Conservation (phyloP, 2,113 vertebrate genomes). For the Canis aureus region DNA sequence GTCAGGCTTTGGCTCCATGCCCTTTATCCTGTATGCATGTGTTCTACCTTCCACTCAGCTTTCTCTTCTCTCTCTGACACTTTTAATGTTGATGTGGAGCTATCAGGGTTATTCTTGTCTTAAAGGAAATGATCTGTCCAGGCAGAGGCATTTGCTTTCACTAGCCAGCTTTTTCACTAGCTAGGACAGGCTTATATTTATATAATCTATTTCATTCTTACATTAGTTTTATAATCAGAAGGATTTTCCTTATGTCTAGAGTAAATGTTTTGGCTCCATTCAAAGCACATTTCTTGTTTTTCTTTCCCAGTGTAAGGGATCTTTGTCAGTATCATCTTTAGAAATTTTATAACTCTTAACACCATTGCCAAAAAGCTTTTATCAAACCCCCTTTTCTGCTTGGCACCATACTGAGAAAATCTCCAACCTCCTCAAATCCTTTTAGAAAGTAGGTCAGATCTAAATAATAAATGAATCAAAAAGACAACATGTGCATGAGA, state of each 20-base stretch:
- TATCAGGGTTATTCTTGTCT: conserved; percentile 2
- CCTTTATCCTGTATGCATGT: neutral
- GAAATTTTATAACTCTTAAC: conserved; percentile 12
- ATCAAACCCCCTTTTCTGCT: conserved; percentile 30
- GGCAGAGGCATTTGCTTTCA: neutral
- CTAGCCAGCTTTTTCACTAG: neutral
- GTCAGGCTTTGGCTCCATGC: neutral
- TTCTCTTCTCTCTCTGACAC: neutral
- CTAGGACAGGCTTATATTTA: neutral
- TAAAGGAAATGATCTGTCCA: conserved; percentile 41
- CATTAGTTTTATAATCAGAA: neutral
- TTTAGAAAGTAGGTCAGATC: conserved; percentile 60
- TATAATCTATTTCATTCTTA: neutral
- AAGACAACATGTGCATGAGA: neutral
- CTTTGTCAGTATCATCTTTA: conserved; percentile 11
- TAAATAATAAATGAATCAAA: conserved; percentile 67
- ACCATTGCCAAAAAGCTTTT: conserved; percentile 33
- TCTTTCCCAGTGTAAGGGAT: neutral
- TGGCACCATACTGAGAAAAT: conserved; percentile 56
- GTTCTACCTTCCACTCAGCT: neutral
- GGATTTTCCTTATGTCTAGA: conserved; percentile 5
- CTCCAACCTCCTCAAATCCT: conserved; percentile 4
- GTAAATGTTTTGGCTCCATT: neutral
- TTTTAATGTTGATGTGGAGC: neutral
- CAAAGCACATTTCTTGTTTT: conserved; percentile 48